These are phyloP conservation scores for Erpobdella octoculata DNA, from an alignment of 2,888 invertebrate genomes.

Conservation along the genomic window DNA sequence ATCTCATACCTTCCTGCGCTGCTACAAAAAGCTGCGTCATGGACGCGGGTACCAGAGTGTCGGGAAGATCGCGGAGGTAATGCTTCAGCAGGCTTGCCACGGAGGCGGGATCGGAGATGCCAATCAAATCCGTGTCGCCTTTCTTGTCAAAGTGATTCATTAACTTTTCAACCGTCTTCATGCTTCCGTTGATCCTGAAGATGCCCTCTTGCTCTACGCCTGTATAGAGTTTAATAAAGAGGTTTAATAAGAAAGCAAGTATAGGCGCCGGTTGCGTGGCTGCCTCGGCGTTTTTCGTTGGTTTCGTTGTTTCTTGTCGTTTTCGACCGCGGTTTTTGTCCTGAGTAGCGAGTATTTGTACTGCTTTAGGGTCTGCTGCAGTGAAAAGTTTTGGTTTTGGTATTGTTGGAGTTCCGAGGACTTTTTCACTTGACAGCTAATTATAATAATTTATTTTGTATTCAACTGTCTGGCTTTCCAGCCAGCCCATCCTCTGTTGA, in stretches of 20 bases:
- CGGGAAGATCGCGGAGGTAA: slow-evolving; percentile 57
- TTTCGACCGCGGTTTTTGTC: too few relatives aligned
- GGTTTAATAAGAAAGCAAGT: not conserved
- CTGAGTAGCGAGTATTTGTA: too few relatives aligned
- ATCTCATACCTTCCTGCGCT: slow-evolving; percentile 34
- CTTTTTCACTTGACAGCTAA: too few relatives aligned
- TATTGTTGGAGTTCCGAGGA: too few relatives aligned
- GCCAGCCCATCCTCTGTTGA: too few relatives aligned
- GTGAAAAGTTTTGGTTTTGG: too few relatives aligned
- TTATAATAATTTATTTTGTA: too few relatives aligned
- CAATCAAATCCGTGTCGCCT: slow-evolving; percentile 57
- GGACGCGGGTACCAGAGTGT: slow-evolving; percentile 53
- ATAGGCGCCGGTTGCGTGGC: too few relatives aligned
- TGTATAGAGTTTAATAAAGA: slow-evolving; percentile 34
- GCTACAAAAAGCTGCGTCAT: slow-evolving; percentile 49
- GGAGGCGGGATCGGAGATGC: slow-evolving; percentile 56
- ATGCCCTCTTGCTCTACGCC: slow-evolving; percentile 55
- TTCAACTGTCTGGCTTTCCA: too few relatives aligned
- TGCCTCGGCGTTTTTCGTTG: too few relatives aligned
- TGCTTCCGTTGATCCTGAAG: slow-evolving; percentile 58
- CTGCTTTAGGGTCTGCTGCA: too few relatives aligned
- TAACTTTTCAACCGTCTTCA: slow-evolving; percentile 56
- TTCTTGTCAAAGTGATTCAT: slow-evolving; percentile 55
- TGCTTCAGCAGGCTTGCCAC: slow-evolving; percentile 58
- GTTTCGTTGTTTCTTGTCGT: too few relatives aligned